Percentiles rank a stretch among this genome's conserved stretches.
Evolutionary conservation across 2,113 vertebrate genomes (phyloP).

Genomic region (Stictonetta naevosa): DNA sequence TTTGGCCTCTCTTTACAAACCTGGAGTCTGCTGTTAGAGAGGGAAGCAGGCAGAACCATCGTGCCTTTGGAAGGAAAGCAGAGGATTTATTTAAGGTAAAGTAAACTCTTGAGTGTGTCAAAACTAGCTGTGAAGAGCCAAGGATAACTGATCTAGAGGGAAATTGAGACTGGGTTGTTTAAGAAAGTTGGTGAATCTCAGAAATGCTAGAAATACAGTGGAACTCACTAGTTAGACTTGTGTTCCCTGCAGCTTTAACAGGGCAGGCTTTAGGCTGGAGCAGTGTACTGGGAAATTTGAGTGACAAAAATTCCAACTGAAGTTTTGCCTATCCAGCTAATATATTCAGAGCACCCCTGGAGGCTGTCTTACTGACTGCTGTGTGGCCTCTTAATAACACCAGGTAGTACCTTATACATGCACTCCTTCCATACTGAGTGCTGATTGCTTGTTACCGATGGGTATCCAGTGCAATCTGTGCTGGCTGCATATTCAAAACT

Average conservation of each 20-base stretch:
- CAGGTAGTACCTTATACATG: background rate
- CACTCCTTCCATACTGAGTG: background rate
- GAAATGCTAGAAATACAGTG: background rate
- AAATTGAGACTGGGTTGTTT: background rate
- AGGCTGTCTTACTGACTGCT: background rate
- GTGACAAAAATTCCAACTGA: background rate
- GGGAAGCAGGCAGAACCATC: constrained; percentile 76
- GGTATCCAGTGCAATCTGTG: background rate
- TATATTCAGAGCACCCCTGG: background rate
- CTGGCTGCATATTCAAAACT: background rate
- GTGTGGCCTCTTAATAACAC: background rate
- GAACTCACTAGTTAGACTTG: background rate
- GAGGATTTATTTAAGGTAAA: constrained; percentile 78
- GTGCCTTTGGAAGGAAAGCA: constrained; percentile 60
- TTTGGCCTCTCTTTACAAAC: constrained; percentile 84
- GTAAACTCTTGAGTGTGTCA: background rate
- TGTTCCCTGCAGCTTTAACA: background rate
- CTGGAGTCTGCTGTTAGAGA: constrained; percentile 81
- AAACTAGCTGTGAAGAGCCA: background rate
- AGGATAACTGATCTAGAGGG: background rate
- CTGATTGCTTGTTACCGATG: background rate
- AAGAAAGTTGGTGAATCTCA: background rate
- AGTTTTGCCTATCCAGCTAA: background rate
- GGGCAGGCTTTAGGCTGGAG: background rate
- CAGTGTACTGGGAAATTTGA: background rate